Evolutionary conservation across 2,888 invertebrate genomes (phyloP).

Genomic region (Pandemis corylana): DNA sequence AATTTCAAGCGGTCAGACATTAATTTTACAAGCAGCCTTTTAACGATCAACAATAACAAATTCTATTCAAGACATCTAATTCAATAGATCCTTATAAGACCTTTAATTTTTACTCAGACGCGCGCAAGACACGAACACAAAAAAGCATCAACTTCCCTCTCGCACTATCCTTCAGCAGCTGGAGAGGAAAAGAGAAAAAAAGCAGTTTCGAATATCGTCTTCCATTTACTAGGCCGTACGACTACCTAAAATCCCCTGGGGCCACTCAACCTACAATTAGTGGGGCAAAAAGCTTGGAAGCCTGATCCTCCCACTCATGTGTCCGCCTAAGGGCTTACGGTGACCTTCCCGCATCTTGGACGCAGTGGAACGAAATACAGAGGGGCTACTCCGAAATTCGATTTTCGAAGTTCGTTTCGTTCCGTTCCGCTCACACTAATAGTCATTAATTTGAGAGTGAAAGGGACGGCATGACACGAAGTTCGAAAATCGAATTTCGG

Average conservation of each 20-base stretch:
- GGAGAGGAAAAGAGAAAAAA: background rate
- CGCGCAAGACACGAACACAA: background rate
- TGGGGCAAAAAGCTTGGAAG: slow-evolving; percentile 41
- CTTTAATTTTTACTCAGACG: background rate
- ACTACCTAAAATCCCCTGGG: slow-evolving; percentile 33
- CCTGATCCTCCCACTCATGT: slow-evolving; percentile 37
- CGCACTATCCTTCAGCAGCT: background rate
- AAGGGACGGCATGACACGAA: no score
- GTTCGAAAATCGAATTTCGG: no score
- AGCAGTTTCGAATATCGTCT: slow-evolving; percentile 1
- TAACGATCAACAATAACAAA: background rate
- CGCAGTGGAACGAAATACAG: slow-evolving; percentile 17
- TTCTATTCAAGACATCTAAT: no score
- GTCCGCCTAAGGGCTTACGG: slow-evolving; percentile 28
- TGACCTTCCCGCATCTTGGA: slow-evolving; percentile 32
- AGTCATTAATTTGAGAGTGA: no score
- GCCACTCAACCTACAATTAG: slow-evolving; percentile 29
- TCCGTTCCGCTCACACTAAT: no score
- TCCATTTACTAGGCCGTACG: slow-evolving; percentile 25
- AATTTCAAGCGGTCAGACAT: no score
- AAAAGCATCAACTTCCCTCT: background rate
- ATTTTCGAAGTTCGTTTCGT: no score
- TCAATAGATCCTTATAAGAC: background rate
- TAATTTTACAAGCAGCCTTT: background rate
- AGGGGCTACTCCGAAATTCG: no score